A percentile compares a stretch with the other conserved stretches of the same genome.
Conservation (phyloP, 2,113 vertebrate species). For the Psephotus haematonotus region DNA sequence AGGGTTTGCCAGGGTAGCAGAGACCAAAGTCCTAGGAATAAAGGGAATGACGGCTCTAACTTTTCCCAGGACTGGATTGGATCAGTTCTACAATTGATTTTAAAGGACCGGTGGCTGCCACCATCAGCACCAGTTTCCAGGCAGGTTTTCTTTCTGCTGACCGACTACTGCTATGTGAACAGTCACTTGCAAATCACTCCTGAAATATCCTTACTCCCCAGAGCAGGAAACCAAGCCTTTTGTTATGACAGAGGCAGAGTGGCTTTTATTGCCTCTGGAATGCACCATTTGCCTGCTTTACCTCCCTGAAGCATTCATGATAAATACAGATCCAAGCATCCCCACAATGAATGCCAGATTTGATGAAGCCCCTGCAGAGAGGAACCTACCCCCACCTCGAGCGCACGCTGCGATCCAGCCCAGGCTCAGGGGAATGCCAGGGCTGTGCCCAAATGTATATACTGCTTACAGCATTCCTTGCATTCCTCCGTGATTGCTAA, state of each 20-base stretch:
- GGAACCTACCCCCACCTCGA: not conserved
- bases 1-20: not conserved
- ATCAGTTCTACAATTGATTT: not conserved
- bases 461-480: conserved; percentile 24
- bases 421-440: conserved; percentile 28
- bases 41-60: not conserved
- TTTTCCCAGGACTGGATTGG: not conserved
- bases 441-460: conserved; percentile 17
- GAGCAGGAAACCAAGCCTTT: not conserved
- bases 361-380: not conserved
- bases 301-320: not conserved
- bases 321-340: not conserved
- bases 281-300: not conserved
- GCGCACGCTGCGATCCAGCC: not conserved
- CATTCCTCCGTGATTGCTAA: conserved; percentile 62
- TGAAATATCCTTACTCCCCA: not conserved
- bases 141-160: not conserved
- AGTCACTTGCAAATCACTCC: not conserved
- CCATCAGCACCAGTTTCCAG: not conserved
- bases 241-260: not conserved
- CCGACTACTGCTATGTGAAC: not conserved
- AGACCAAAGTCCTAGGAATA: not conserved
- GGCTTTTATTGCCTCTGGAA: conserved; percentile 29
- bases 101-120: not conserved
- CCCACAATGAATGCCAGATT: not conserved